Evolutionary conservation across 2,113 vertebrate genomes (phyloP), one percentile per base, ranked within the genome.

Genomic region (Silurus glanis): DNA sequence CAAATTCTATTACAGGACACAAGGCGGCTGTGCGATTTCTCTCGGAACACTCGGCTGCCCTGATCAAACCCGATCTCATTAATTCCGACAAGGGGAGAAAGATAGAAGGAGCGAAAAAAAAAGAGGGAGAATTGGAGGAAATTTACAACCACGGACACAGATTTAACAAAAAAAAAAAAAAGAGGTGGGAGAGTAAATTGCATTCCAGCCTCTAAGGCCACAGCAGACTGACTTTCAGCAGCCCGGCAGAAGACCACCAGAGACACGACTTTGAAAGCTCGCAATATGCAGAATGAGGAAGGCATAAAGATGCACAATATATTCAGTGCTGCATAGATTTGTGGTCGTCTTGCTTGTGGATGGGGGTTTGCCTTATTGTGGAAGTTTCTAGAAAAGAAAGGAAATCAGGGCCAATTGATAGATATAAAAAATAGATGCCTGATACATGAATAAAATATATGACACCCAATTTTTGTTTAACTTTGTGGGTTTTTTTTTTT

Each of bases 11-110:
- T 99, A 99, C 97, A 95, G 97, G 96, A 97, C 97, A 96, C 96
- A 96, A 96, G 97, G 96, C 97, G 96, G 97, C 97, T 96, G 97
- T 96, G 96, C 97, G 97, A 99, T 98, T 98, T 96, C 96, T 95
- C 97, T 95, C 96, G 97, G 97, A 99, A 98, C 98, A 99, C 97
- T 98, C 97, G 97, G 97, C 97, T 98, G 97, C 97, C 96, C 98
- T 98, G 98, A 99, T 99, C 98, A 99, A 98, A 99, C 97, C 97
- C 97, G 96, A 97, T 99, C 98, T 99, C 97, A 99, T 99, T 99
- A 98, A 98, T 97, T 99, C 97, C 96, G 97, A 99, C 97, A 98
- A 97, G 97, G 95, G 97, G 96, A 97, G 96, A 96, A 94, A 94
- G 97, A 97, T 96, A 96, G 94, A 94, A 92, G 89, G 91, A 93